Evolutionary conservation across 2,888 invertebrate species (phyloP), one percentile per base, ranked within the genome.

Genomic region (Synergus umbraculus): DNA sequence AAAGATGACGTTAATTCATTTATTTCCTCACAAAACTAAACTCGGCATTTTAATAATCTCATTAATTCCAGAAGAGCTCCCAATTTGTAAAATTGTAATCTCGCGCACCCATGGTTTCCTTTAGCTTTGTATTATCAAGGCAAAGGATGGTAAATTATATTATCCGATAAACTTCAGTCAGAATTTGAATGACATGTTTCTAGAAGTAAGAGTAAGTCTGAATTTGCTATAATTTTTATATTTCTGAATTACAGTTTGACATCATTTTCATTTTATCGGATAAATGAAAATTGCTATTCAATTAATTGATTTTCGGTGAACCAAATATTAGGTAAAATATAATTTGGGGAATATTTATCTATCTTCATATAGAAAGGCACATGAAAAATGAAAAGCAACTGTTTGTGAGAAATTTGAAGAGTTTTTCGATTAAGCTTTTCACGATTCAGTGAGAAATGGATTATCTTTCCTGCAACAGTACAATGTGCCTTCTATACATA

Each of bases 401-500:
- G 54, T 73, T 73, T 73, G 37, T 54, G 41, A n/a, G 10, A 54
- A 29, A 12, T 37, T 54, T 41, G 54, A 49, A 41, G 54, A n/a
- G 73, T 37, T 37, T 66, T 73, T 73, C 73, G 54, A 73, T 54
- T 18, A 73, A 54, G 54, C 29, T 73, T 73, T 37, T 73, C 37
- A 73, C 37, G 54, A 41, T 73, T 41, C 73, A 73, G 41, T 73
- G 41, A 73, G 54, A 73, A 73, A 49, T 73, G 54, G 54, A 73
- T 54, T 73, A 73, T 73, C 54, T 73, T 73, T 73, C 29, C 29
- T 69, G 49, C 69, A 69, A 49, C 69, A 69, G 69, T 69, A 69
- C 69, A 69, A 69, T 69, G 69, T 22, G 69, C 69, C 73, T 73
- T 73, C 54, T 73, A 73, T 73, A 73, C 54, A 73, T 73, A 73